Conservation (phyloP, 2,888 invertebrate genomes). For the Rhamphomyia laevipes region DNA sequence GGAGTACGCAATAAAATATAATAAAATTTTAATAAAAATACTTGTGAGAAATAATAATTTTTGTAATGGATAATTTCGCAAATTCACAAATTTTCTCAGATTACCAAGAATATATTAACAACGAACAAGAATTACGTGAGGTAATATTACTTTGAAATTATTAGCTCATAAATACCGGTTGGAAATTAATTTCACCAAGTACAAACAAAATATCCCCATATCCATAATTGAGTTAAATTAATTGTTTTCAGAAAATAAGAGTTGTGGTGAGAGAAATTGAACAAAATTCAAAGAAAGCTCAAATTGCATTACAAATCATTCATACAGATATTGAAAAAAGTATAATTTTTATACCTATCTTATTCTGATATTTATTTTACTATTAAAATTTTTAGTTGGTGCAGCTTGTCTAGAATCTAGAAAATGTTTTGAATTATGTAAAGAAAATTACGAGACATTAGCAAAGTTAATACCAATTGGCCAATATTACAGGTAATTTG, state of each 20-base stretch:
- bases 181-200: not conserved
- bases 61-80: not conserved
- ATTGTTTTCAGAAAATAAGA: slow-evolving; percentile 25
- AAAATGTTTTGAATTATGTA: slow-evolving; percentile 52
- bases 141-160: slow-evolving; percentile 37
- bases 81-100: not conserved
- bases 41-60: no score
- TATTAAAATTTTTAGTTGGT: slow-evolving; percentile 41
- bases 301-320: slow-evolving; percentile 69
- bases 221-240: not conserved
- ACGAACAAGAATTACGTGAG: slow-evolving; percentile 71
- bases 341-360: slow-evolving; percentile 28
- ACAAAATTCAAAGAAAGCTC: slow-evolving; percentile 62
- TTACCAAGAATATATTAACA: slow-evolving; percentile 65
- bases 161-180: not conserved
- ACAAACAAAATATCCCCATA: not conserved
- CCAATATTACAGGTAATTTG: slow-evolving; percentile 62
- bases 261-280: slow-evolving; percentile 52
- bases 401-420: slow-evolving; percentile 53
- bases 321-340: slow-evolving; percentile 63
- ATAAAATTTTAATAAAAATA: no score
- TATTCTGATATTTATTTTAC: not conserved
- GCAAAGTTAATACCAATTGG: slow-evolving; percentile 55
- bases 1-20: no score
- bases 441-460: slow-evolving; percentile 51